Base-by-base conservation (phyloP, 2,888 invertebrate genomes). In the Drosophila paramelanica region DNA sequence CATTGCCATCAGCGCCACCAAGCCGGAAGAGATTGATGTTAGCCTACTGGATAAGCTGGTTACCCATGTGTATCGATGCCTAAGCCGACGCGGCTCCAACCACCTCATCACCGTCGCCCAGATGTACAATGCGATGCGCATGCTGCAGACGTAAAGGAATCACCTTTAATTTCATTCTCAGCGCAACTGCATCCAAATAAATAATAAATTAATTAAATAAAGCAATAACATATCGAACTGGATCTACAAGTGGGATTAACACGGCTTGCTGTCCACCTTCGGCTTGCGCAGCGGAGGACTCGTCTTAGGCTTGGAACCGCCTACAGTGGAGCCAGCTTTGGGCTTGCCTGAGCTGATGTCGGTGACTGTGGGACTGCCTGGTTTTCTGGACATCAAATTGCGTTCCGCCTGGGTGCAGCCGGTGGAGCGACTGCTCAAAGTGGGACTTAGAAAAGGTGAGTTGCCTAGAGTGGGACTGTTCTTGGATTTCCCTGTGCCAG, bases 91-190 rank as follows among this genome's bases (percentile, higher is more conserved):
- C 41, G 91, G 93, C 60, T 79, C 87, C 43, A 90, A 73, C 62
- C 91, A 93, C 53, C 82, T 93, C 57, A 92, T 92, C 77, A 90
- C 93, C 60, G 93, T 93, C 8, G 92, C 91, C 56, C 92, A 93
- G 88, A 91, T 94, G 90, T 91, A 93, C 75, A 94, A 94, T 72
- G 93, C 94, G 5, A 93, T 93, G 77, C 87, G 83, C 43, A 60
- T 90, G 14, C 75, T 92, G 53, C 89, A 90, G 71, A 72, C 87
- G 8, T 90, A 67, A 76, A 43, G 39, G 31, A 52, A 45, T 47
- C 57, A 71, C 57, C 57, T 73, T 67, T 65, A 71, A 67, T 72
- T 78, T 72, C 41, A 57, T 31, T 14, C 42, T 31, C 38, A 36
- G 31, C 42, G 38, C 31, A 59, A 23, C 20, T 33, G 11, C 31